phyloP scores from a whole-genome alignment of 2,888 invertebrate species.

The Tricholauxania praeusta region DNA sequence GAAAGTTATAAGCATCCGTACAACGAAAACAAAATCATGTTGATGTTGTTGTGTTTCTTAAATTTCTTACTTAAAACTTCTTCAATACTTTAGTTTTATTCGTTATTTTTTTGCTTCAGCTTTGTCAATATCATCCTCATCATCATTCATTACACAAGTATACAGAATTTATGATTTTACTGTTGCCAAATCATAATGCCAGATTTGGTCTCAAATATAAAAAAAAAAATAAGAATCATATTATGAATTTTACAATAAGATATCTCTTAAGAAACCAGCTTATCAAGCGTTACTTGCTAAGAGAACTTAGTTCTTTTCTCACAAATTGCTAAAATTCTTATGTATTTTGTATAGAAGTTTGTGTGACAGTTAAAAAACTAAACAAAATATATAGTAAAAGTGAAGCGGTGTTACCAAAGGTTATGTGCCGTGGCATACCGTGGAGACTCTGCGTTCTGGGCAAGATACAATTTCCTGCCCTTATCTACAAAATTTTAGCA shows the following conservation, averaged over 20 bases:
- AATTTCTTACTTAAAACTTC: conserved; percentile 30
- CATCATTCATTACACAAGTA: background rate
- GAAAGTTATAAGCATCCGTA: conserved; percentile 53
- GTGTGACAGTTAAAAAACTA: no score
- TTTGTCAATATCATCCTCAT: no score
- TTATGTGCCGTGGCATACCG: no score
- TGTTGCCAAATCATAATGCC: background rate
- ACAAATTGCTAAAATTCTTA: conserved; percentile 28
- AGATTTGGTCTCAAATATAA: no score
- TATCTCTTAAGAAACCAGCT: no score
- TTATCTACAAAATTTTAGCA: no score
- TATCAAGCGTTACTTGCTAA: background rate
- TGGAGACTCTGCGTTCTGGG: no score
- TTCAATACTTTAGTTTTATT: conserved; percentile 27
- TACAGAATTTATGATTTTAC: background rate
- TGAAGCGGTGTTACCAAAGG: background rate
- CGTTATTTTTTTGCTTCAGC: conserved; percentile 3
- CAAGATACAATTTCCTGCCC: no score
- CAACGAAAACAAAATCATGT: conserved; percentile 17
- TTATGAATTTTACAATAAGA: no score
- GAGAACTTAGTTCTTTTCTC: conserved; percentile 24
- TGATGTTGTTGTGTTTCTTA: conserved; percentile 27
- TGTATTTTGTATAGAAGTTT: no score
- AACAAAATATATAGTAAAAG: conserved; percentile 21
- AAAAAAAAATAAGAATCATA: no score